These are phyloP conservation scores for Trachymyrmex septentrionalis DNA, from an alignment of 1,140 invertebrate species.

Conservation along the genomic window DNA sequence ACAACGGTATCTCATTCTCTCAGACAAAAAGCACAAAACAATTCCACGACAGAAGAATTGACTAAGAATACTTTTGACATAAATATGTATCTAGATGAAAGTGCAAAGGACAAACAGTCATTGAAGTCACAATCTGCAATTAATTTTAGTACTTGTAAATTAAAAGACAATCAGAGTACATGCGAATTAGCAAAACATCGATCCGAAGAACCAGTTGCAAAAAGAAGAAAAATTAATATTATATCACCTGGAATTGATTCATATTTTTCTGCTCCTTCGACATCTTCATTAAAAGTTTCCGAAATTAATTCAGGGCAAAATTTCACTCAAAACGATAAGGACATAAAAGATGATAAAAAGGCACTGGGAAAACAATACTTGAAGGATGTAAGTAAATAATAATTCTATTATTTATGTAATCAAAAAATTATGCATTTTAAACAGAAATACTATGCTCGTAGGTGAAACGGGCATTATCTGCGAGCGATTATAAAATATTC, in stretches of 20 bases:
- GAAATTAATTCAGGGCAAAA: constrained; percentile 58
- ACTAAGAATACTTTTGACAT: constrained; percentile 74
- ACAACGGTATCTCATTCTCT: constrained; percentile 46
- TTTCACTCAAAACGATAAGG: constrained; percentile 72
- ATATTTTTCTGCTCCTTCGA: constrained; percentile 75
- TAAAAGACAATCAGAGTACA: constrained; percentile 67
- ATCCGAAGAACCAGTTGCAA: constrained; percentile 73
- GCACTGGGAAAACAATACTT: constrained; percentile 78
- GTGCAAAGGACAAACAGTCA: constrained; percentile 44
- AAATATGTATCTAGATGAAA: constrained; percentile 67
- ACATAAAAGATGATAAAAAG: constrained; percentile 69
- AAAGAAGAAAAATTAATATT: constrained; percentile 87
- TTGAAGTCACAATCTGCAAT: constrained; percentile 74
- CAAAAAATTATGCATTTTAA: constrained; percentile 2
- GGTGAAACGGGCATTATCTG: constrained; percentile 87
- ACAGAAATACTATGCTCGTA: constrained; percentile 74
- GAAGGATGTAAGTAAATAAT: constrained; percentile 74
- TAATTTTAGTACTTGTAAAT: constrained; percentile 79
- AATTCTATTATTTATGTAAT: constrained; percentile 20
- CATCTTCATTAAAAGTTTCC: constrained; percentile 79
- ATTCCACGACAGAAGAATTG: not conserved
- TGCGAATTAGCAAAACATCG: constrained; percentile 82
- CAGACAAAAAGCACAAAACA: constrained; percentile 45
- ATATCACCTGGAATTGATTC: constrained; percentile 79
- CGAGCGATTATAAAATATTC: constrained; percentile 88